phyloP scores from a whole-genome alignment of 2,113 vertebrate genomes.

The Otocyon megalotis region DNA sequence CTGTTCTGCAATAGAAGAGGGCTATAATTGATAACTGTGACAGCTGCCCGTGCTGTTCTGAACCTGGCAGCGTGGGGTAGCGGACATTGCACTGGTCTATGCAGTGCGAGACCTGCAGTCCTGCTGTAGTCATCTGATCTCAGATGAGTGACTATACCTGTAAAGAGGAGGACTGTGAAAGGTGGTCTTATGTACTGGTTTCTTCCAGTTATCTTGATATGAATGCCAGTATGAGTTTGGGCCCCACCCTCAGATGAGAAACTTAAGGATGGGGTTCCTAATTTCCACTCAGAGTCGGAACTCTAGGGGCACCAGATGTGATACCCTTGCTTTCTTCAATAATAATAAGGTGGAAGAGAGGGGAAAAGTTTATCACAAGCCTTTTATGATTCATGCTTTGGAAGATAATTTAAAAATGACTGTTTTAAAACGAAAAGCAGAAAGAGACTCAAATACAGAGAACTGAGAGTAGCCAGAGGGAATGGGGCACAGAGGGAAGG shows the following conservation, averaged over 20 bases:
- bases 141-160: too few relatives aligned
- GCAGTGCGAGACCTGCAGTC: neutral
- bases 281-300: neutral
- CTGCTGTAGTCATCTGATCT: neutral
- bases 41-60: too few relatives aligned
- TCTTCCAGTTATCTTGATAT: neutral
- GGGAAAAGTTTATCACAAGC: neutral
- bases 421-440: neutral
- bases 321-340: neutral
- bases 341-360: neutral
- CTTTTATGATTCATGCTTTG: neutral
- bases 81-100: neutral
- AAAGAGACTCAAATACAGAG: neutral
- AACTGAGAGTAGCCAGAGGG: neutral
- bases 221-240: neutral
- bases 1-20: neutral
- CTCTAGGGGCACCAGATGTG: neutral
- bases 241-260: neutral
- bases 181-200: neutral
- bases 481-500: neutral
- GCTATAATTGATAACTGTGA: neutral
- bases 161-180: neutral
- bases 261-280: neutral
- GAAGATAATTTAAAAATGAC: slow-evolving; percentile 37
- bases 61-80: accelerated